Percentiles rank a stretch among this genome's conserved stretches.
Evolutionary conservation across 2,888 invertebrate genomes (phyloP).

Genomic region (Allygus modestus): DNA sequence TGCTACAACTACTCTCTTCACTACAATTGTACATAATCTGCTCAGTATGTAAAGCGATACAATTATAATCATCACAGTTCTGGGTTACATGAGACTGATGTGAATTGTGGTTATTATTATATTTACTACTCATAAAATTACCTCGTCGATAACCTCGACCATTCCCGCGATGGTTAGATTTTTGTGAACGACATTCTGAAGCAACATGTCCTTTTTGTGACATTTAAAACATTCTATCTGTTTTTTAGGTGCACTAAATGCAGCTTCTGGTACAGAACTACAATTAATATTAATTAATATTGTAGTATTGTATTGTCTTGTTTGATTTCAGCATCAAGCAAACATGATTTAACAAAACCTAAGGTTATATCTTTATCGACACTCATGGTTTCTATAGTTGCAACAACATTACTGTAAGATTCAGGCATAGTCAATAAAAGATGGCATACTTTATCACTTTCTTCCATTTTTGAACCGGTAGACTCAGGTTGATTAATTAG

Average conservation of each 20-base stretch:
- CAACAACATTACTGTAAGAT: slow-evolving; percentile 52
- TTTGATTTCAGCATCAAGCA: slow-evolving; percentile 48
- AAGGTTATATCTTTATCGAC: slow-evolving; percentile 55
- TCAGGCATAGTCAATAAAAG: slow-evolving; percentile 60
- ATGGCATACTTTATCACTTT: slow-evolving; percentile 61
- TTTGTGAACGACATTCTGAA: slow-evolving; percentile 18
- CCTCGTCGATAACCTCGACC: not conserved
- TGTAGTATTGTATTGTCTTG: slow-evolving; percentile 44
- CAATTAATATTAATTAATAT: not conserved
- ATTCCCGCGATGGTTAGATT: not conserved
- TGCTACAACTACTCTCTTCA: not conserved
- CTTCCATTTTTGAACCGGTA: slow-evolving; percentile 60
- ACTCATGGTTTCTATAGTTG: slow-evolving; percentile 62
- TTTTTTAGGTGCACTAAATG: not conserved
- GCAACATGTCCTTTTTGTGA: slow-evolving; percentile 34
- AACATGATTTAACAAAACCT: slow-evolving; percentile 63
- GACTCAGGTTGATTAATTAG: slow-evolving; percentile 8
- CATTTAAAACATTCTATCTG: slow-evolving; percentile 52
- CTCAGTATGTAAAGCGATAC: not conserved
- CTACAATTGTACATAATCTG: not conserved
- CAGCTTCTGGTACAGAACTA: not conserved
- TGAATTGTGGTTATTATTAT: not conserved
- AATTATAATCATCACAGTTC: not conserved
- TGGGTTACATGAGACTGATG: slow-evolving; percentile 14
- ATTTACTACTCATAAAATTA: not conserved